phyloP scores from a whole-genome alignment of 2,888 invertebrate species.

The Eilema sororculum region DNA sequence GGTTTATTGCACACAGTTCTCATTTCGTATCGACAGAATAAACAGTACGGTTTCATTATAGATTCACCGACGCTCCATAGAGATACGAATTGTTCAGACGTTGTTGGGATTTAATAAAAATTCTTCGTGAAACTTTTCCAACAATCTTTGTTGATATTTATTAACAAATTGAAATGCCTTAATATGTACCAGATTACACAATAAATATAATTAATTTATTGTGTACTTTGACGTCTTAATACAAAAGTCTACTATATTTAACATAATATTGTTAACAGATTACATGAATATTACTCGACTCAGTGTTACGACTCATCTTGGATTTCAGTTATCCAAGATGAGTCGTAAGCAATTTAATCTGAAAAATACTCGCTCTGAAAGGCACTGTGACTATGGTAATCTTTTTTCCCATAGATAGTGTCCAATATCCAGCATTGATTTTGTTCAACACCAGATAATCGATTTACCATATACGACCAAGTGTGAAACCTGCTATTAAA shows the following conservation, averaged over 20 bases:
- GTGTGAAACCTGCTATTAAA: too few species aligned
- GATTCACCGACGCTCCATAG: slow-evolving; percentile 71
- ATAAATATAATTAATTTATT: not conserved
- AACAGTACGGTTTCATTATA: slow-evolving; percentile 82
- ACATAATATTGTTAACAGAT: not conserved
- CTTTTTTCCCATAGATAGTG: too few species aligned
- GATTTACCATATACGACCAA: too few species aligned
- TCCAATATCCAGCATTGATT: too few species aligned
- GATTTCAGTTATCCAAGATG: too few species aligned
- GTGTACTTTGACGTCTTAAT: not conserved
- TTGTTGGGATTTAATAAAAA: slow-evolving; percentile 44
- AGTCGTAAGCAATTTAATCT: too few species aligned
- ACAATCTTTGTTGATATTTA: slow-evolving; percentile 24
- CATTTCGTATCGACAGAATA: slow-evolving; percentile 81
- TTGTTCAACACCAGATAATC: too few species aligned
- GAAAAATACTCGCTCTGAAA: too few species aligned
- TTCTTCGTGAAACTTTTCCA: slow-evolving; percentile 33
- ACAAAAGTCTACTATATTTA: not conserved
- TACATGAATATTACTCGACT: too few species aligned
- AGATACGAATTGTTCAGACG: slow-evolving; percentile 57
- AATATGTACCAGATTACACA: not conserved
- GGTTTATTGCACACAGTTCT: slow-evolving; percentile 80
- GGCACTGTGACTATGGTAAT: too few species aligned
- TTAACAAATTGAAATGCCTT: slow-evolving; percentile 15
- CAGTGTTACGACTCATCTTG: too few species aligned